Base-by-base conservation (phyloP, 2,888 invertebrate species). In the Orthosia incerta region DNA sequence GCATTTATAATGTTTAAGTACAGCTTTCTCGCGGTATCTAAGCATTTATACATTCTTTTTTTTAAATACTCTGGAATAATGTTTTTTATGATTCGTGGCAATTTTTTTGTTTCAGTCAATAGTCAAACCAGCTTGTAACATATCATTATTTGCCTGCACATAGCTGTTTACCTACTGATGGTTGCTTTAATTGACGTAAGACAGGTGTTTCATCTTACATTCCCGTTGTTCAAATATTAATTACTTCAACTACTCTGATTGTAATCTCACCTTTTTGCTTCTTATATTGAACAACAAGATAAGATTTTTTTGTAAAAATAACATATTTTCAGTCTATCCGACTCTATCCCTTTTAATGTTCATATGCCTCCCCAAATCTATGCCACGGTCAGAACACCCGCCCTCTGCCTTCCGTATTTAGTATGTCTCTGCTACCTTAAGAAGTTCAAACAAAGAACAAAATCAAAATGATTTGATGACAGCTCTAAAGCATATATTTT, bases 181-280 rank as follows among this genome's bases (percentile, higher is more conserved):
- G 31, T 48, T 62, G 23, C 55, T 64, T 50, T 67, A 65, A 69
- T 74, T 84, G 85, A 85, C 83, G 83, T 81, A 83, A 76, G 39
- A 76, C 85, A 84, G 45, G 76, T 84, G 85, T 83, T 84, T 73
- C 69, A 83, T 85, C 83, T 84, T 71, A 71, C 71, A 55, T 76
- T 82, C 39, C 71, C 26, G 46, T 76, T 57, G 76, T 71, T 63
- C 20, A 67, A 80, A 64, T 68, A 76, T 68, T 20, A 31, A 57
- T 56, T 45, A 55, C 18, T 69, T 62, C 15, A 50, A 12, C 11
- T 18, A 56, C 23, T 78, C 39, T 62, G 66, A 57, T 62, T 57
- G 13, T 45, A 20, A 50, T 46, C 46, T 23, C 20, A 26, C n/a
- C 7, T 46, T 26, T 26, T 51, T 26, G 26, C 4, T 63, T 59